Conservation (phyloP, 2,888 invertebrate genomes). For the Eristalinus sepulchralis region DNA sequence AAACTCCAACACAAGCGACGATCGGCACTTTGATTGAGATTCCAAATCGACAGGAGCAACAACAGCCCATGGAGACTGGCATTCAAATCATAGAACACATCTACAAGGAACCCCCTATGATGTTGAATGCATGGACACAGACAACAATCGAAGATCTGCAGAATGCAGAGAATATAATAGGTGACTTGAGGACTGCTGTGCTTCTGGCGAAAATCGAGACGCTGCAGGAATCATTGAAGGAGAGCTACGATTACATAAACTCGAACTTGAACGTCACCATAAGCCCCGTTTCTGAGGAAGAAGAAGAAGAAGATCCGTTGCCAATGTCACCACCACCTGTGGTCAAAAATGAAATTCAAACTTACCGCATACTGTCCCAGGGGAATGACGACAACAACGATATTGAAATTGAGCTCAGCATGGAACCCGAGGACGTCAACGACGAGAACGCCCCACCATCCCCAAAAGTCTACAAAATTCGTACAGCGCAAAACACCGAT, state of each 20-base stretch:
- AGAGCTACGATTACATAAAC: background rate
- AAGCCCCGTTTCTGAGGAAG: background rate
- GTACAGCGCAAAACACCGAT: background rate
- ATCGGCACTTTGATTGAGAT: background rate
- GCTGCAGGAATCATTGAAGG: background rate
- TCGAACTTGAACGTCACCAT: background rate
- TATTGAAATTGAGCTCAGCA: conserved; percentile 76
- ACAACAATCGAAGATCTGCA: conserved; percentile 74
- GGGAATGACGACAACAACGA: conserved; percentile 64
- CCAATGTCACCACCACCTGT: background rate
- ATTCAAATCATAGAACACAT: conserved; percentile 2
- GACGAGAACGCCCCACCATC: background rate
- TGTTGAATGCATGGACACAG: conserved; percentile 76
- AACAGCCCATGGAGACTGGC: background rate
- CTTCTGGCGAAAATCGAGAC: background rate
- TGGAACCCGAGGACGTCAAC: conserved; percentile 72
- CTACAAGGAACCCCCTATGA: conserved; percentile 67
- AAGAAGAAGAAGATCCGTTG: background rate
- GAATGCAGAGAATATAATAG: background rate
- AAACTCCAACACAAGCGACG: background rate
- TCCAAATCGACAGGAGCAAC: background rate
- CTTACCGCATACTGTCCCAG: conserved; percentile 77
- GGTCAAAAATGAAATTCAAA: conserved; percentile 66
- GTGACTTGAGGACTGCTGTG: background rate
- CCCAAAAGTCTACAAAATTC: background rate